A percentile compares a stretch with the other conserved stretches of the same genome.
These are phyloP conservation scores for Drosophila recens DNA, from an alignment of 2,888 invertebrate species.

Conservation along the genomic window DNA sequence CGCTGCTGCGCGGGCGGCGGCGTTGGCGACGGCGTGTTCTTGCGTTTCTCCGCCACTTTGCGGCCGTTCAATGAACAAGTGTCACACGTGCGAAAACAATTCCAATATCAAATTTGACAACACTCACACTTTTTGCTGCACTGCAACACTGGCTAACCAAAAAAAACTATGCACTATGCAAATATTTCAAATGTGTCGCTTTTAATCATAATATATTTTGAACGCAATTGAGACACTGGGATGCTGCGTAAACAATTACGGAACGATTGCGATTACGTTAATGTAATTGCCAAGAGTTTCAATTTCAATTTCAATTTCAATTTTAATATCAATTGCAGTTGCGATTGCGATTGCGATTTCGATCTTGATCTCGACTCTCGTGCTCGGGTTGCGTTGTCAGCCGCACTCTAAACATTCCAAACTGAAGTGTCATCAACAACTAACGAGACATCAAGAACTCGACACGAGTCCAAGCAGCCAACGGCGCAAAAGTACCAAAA, in stretches of 20 bases:
- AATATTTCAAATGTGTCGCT: neutral
- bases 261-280: neutral
- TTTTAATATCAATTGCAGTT: conserved; percentile 1
- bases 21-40: conserved; percentile 82
- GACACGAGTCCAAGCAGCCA: conserved; percentile 83
- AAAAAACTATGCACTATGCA: conserved; percentile 1
- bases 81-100: conserved; percentile 34
- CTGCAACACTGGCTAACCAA: neutral
- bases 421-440: conserved; percentile 86
- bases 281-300: neutral
- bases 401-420: conserved; percentile 82
- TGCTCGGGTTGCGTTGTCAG: conserved; percentile 55
- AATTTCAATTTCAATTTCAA: neutral
- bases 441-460: conserved; percentile 85
- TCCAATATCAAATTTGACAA: neutral
- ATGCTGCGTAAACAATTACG: neutral
- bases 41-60: conserved; percentile 85
- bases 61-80: conserved; percentile 46
- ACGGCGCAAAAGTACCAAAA: conserved; percentile 78
- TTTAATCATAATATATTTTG: conserved; percentile 15
- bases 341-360: neutral
- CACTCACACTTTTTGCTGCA: conserved; percentile 1
- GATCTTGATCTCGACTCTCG: conserved; percentile 35
- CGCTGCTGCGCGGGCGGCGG: conserved; percentile 81
- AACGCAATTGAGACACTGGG: neutral